These are phyloP conservation scores for Callithrix jacchus DNA, from an alignment of 2,113 vertebrate genomes.

Conservation along the genomic window DNA sequence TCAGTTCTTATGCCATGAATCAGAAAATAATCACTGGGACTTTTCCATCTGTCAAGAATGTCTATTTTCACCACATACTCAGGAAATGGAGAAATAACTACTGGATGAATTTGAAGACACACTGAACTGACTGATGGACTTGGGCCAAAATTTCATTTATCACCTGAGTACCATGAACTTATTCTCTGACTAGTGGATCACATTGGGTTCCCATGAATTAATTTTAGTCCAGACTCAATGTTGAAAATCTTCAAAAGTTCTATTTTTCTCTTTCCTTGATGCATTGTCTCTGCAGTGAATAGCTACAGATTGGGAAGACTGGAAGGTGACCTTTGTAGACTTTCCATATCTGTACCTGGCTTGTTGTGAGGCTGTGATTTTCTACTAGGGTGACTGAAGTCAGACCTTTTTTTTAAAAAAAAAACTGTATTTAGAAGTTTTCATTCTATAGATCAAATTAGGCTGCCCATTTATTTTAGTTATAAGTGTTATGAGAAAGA, in stretches of 20 bases:
- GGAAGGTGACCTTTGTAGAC: background rate
- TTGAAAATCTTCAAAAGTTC: background rate
- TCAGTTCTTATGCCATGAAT: background rate
- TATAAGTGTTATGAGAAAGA: background rate
- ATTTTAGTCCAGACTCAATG: background rate
- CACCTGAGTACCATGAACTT: background rate
- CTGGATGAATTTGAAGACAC: background rate
- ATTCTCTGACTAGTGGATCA: background rate
- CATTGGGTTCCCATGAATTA: background rate
- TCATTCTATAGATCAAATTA: background rate
- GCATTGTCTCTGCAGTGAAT: background rate
- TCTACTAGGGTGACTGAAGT: background rate
- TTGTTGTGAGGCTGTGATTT: background rate
- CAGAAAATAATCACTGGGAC: background rate
- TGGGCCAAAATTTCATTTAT: background rate
- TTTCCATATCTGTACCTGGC: background rate
- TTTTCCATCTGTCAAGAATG: background rate
- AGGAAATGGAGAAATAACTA: background rate
- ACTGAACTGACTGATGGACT: background rate
- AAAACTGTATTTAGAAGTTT: background rate
- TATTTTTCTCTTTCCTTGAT: background rate
- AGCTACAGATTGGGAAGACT: background rate
- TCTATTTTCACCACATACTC: background rate
- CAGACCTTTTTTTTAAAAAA: background rate
- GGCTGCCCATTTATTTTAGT: background rate